phyloP scores from a whole-genome alignment of 2,888 invertebrate genomes.

The Altica lythri region DNA sequence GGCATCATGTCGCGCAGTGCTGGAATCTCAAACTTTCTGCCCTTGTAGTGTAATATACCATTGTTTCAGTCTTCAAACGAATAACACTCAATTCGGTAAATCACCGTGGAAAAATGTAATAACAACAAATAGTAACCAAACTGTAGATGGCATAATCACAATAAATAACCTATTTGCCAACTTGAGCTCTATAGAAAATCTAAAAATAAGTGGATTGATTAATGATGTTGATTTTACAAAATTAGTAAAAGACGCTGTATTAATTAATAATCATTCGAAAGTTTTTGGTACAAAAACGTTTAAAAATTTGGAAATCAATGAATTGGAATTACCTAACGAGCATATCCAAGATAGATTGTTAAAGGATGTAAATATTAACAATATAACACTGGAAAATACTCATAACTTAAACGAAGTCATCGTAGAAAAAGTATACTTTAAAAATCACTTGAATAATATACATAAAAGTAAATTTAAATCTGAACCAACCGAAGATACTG shows the following conservation, averaged over 20 bases:
- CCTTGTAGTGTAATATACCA: no score
- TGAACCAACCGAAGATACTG: conserved; percentile 54
- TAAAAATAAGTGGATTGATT: conserved; percentile 41
- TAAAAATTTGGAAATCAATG: conserved; percentile 42
- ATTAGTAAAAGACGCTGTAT: conserved; percentile 49
- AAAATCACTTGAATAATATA: conserved; percentile 56
- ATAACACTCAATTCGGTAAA: conserved; percentile 39
- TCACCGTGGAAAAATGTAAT: conserved; percentile 42
- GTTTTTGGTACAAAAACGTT: conserved; percentile 47
- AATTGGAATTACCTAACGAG: no score
- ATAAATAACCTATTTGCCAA: conserved; percentile 34
- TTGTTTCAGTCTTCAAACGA: conserved; percentile 37
- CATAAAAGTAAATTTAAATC: conserved; percentile 53
- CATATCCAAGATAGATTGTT: no score
- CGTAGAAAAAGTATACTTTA: conserved; percentile 55
- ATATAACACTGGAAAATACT: not conserved
- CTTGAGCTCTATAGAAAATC: conserved; percentile 32
- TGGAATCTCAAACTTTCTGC: no score
- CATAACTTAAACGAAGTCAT: no score
- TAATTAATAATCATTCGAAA: conserved; percentile 33
- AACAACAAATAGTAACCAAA: conserved; percentile 35
- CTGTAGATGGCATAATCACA: conserved; percentile 39
- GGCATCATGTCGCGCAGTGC: no score
- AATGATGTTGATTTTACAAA: conserved; percentile 46
- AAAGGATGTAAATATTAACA: conserved; percentile 3